A percentile compares a stretch with the other conserved stretches of the same genome.
Conservation (phyloP, 2,797 vertebrate species). For the Sebastes iracundus region DNA sequence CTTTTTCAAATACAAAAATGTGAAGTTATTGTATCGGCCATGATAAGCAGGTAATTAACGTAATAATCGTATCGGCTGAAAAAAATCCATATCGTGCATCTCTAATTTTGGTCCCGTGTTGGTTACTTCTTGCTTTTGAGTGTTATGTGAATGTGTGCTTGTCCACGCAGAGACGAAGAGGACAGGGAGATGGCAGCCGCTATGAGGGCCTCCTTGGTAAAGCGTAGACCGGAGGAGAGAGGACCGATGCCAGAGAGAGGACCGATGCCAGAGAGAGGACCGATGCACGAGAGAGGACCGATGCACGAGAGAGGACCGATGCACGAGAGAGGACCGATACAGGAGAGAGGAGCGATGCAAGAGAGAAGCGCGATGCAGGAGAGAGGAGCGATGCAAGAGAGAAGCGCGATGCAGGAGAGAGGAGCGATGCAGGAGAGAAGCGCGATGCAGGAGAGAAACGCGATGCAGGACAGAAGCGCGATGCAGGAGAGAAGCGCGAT, state of each 20-base stretch:
- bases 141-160: neutral
- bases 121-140: neutral
- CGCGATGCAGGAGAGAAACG: conserved; percentile 74
- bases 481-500: conserved; percentile 78
- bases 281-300: conserved; percentile 77
- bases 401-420: conserved; percentile 81
- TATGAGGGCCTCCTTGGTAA: conserved; percentile 88
- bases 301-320: conserved; percentile 79
- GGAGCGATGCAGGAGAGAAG: conserved; percentile 2
- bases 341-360: conserved; percentile 80
- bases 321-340: conserved; percentile 47
- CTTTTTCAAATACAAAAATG: no score
- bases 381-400: conserved; percentile 75
- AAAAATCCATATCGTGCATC: no score
- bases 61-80: no score
- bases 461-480: conserved; percentile 83
- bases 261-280: conserved; percentile 53
- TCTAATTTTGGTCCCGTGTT: neutral
- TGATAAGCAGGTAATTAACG: no score
- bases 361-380: conserved; percentile 84
- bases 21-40: no score
- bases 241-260: conserved; percentile 52
- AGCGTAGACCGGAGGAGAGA: conserved; percentile 86
- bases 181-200: conserved; percentile 93
- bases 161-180: conserved; percentile 90